phyloP scores from a whole-genome alignment of 1,140 invertebrate genomes.

The Dinothrombium tinctorium region DNA sequence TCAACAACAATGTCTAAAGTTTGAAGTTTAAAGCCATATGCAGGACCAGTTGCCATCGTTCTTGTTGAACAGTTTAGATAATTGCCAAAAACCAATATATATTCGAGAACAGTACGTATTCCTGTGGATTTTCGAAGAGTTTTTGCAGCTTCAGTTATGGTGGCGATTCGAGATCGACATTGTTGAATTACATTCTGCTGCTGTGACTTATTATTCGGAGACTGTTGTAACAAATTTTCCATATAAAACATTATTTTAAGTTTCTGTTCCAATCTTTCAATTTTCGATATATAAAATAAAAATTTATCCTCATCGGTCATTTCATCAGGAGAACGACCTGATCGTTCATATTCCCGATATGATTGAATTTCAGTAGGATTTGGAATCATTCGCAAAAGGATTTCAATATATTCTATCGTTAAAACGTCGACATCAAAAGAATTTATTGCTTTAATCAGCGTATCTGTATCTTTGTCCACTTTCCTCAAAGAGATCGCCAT shows the following conservation, averaged over 20 bases:
- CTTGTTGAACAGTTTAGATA: slow-evolving; percentile 90
- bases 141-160: slow-evolving; percentile 8
- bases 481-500: slow-evolving; percentile 94
- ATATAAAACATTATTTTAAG: slow-evolving; percentile 92
- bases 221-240: slow-evolving; percentile 67
- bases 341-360: slow-evolving; percentile 71
- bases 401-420: slow-evolving; percentile 75
- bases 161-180: slow-evolving; percentile 4
- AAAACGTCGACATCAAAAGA: slow-evolving; percentile 73
- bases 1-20: slow-evolving; percentile 73
- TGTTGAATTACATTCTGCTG: slow-evolving; percentile 6
- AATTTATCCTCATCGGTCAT: slow-evolving; percentile 88
- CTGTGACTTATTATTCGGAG: not conserved
- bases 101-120: slow-evolving; percentile 22
- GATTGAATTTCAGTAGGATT: slow-evolving; percentile 80
- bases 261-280: slow-evolving; percentile 82
- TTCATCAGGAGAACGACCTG: slow-evolving; percentile 61
- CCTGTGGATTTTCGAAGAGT: slow-evolving; percentile 15
- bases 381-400: slow-evolving; percentile 80
- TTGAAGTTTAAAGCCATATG: slow-evolving; percentile 94
- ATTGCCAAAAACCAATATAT: slow-evolving; percentile 90
- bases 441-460: slow-evolving; percentile 76
- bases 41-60: slow-evolving; percentile 40
- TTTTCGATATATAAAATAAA: slow-evolving; percentile 67
- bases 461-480: slow-evolving; percentile 74